These are phyloP conservation scores for Macrosteles quadrilineatus DNA, from an alignment of 1,140 invertebrate genomes.

Conservation along the genomic window DNA sequence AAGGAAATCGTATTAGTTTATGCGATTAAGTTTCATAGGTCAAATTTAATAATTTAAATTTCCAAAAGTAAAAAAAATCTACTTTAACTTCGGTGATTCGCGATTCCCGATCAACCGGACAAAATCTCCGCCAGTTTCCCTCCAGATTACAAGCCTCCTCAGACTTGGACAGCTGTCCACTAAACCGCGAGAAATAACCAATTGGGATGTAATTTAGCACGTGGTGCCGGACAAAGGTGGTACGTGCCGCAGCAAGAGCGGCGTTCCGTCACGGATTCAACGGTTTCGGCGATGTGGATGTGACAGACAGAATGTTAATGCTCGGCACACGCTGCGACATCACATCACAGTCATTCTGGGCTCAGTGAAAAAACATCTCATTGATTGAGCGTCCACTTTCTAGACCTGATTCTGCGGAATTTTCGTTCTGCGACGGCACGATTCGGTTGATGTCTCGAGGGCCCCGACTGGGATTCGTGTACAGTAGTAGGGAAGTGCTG, in stretches of 20 bases:
- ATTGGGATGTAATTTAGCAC: constrained; percentile 28
- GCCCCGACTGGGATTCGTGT: too few relatives aligned
- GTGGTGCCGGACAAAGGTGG: constrained; percentile 19
- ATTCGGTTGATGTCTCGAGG: too few relatives aligned
- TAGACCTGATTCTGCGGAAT: not conserved
- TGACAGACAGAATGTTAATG: constrained; percentile 24
- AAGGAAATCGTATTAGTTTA: too few relatives aligned
- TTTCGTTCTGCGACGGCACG: too few relatives aligned
- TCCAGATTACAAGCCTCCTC: not conserved
- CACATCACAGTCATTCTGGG: not conserved
- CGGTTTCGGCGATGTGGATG: not conserved
- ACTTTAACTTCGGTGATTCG: too few relatives aligned
- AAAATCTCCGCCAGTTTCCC: too few relatives aligned
- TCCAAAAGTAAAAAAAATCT: too few relatives aligned
- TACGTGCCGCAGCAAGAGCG: not conserved
- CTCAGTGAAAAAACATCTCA: not conserved
- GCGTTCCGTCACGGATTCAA: not conserved
- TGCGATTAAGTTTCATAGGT: too few relatives aligned
- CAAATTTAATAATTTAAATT: too few relatives aligned
- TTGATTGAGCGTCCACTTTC: not conserved
- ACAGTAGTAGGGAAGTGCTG: too few relatives aligned
- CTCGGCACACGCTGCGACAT: not conserved
- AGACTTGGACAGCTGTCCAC: constrained; percentile 4
- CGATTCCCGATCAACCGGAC: too few relatives aligned
- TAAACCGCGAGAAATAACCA: constrained; percentile 14